phyloP scores from a whole-genome alignment of 2,888 invertebrate genomes.

The Volucella inflata region DNA sequence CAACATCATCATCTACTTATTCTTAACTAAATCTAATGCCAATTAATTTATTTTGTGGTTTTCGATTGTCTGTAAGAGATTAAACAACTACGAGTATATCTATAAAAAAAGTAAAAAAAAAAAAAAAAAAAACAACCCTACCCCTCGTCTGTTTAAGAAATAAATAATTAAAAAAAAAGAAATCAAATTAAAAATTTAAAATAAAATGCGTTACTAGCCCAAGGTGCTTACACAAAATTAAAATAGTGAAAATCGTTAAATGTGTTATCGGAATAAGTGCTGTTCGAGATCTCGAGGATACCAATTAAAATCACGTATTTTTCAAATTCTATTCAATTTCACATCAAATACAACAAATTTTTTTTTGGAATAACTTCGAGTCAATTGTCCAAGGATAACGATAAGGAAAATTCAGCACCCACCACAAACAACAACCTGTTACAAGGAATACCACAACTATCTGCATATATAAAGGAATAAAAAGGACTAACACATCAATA shows the following conservation, averaged over 20 bases:
- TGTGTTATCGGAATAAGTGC: conserved; percentile 40
- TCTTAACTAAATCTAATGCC: not conserved
- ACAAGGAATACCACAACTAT: conserved; percentile 43
- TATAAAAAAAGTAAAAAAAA: conserved; percentile 2
- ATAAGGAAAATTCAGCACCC: not conserved
- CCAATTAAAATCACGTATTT: conserved; percentile 34
- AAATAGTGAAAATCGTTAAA: conserved; percentile 47
- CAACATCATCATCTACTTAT: too few species aligned
- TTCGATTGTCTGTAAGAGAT: conserved; percentile 16
- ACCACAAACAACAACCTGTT: conserved; percentile 59
- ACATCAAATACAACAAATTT: conserved; percentile 70
- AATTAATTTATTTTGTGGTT: conserved; percentile 20
- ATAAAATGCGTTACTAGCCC: too few species aligned
- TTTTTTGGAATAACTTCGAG: conserved; percentile 57
- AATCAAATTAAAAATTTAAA: too few species aligned
- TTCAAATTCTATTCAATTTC: not conserved
- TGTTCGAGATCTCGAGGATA: conserved; percentile 39
- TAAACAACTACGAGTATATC: not conserved
- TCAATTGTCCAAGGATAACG: conserved; percentile 16
- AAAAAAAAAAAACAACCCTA: not conserved
- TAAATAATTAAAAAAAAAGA: too few species aligned
- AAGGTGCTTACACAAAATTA: too few species aligned
- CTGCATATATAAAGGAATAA: conserved; percentile 37
- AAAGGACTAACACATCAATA: conserved; percentile 73
- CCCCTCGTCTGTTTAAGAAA: too few species aligned